Evolutionary conservation across 2,113 vertebrate genomes (phyloP), one percentile per base, ranked within the genome.

Genomic region (Macquaria australasica): DNA sequence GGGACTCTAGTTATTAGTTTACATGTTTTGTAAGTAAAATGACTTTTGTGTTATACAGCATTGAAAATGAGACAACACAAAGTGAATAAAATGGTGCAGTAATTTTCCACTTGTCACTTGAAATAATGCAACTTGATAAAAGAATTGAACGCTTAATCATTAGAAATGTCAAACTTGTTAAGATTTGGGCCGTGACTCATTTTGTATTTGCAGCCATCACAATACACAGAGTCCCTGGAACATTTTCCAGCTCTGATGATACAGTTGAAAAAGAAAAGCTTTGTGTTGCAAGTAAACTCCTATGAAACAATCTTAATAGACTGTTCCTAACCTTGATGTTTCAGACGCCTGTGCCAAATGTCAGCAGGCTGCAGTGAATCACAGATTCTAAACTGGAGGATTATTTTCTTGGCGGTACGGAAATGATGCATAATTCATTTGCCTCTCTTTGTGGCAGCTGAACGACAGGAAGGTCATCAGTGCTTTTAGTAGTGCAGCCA

Each of bases 361-460:
- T 76, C 67, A 71, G 20, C 20, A 60, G 15, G 20, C 59, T 82
- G 74, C 73, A 60, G 21, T 43, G 39, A 64, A 60, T 83, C 71
- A 71, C 68, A 18, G 16, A 34, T 25, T 72, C 15, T 68, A 59
- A 79, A 86, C 74, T 60, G 71, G 25, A 69, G 45, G 64, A 51
- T 84, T 84, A 56, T 87, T 90, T 91, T 73, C 77, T 83, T 14
- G 11, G 63, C 20, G 0, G 18, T 53, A 63, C 5, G n/a, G 68
- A 87, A 85, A 82, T 76, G 9, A 69, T 90, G 79, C 75, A 90
- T 91, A 82, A 91, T 91, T 91, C 82, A 92, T 80, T 75, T 73
- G 50, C 75, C 41, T 80, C 25, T 83, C 55, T 86, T 81, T 88
- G 82, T 72, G 56, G 60, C 55, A 53, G 79, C 87, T 84, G 79